Evolutionary conservation across 2,888 invertebrate genomes (phyloP).

Genomic region (Yponomeuta cagnagella): DNA sequence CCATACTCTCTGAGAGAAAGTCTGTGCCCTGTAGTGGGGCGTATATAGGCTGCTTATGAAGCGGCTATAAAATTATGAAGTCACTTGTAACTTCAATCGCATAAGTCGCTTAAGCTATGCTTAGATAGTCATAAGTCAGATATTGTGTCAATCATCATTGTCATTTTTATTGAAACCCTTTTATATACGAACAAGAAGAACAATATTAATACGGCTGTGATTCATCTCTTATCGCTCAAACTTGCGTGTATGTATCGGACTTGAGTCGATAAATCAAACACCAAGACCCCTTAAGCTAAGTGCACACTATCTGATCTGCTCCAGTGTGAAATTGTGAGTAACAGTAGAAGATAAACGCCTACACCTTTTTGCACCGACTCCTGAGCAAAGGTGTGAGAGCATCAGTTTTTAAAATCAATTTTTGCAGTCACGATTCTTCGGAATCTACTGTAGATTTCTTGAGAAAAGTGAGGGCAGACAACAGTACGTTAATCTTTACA

Average conservation of each 20-base stretch:
- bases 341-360: not conserved
- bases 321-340: constrained; percentile 8
- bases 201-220: constrained; percentile 56
- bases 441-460: not conserved
- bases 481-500: too few species aligned
- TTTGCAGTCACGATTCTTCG: not conserved
- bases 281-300: constrained; percentile 17
- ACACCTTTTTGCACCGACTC: not conserved
- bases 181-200: constrained; percentile 27
- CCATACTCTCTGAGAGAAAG: too few species aligned
- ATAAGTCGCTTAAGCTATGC: too few species aligned
- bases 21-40: too few species aligned
- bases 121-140: too few species aligned
- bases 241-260: constrained; percentile 45
- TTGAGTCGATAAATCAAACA: constrained; percentile 51
- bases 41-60: too few species aligned
- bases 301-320: constrained; percentile 16
- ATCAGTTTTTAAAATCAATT: constrained; percentile 3
- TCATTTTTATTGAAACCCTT: not conserved
- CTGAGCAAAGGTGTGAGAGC: not conserved
- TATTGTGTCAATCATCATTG: not conserved
- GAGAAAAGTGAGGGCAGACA: not conserved
- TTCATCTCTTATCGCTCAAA: constrained; percentile 65
- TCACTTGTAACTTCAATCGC: too few species aligned
- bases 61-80: too few species aligned